Evolutionary conservation across 1,140 invertebrate genomes (phyloP), one percentile per base, ranked within the genome.

Genomic region (Heliothis subflexa): DNA sequence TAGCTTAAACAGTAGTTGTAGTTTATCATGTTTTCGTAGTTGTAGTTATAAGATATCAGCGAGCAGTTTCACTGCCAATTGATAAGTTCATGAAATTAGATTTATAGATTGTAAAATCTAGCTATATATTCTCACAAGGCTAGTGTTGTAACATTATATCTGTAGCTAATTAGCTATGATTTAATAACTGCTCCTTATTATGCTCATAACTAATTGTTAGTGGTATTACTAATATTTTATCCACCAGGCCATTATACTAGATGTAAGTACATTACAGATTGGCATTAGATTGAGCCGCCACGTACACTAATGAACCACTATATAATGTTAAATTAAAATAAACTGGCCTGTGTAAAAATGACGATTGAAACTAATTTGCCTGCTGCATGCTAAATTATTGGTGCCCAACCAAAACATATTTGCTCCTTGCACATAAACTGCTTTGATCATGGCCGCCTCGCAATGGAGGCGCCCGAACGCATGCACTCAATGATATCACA

Each of bases 1-100:
- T 93, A 93, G 92, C 91, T 93, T 92, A 88, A 40, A 90, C 81
- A 86, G 91, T 94, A 94, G 92, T 81, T 83, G 93, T 94, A 94
- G 93, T 82, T 81, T 85, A 76, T 91, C 87, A 92, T 94, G 84
- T 86, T 89, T 87, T 68, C 25, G 91, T 93, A 93, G 92, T 82
- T 85, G 93, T 94, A 93, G 91, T 87, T 86, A 83, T 93, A 93
- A 94, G 91, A 86, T 82, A 86, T 87, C 81, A 89, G 83, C 82
- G 84, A 85, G 83, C 84, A 85, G 84, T 86, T 83, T 84, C 79
- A 86, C 88, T 91, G 85, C 75, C 80, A 81, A 87, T 80, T 79
- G 81, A 84, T 88, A 83, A 85, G 83, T 81, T 87, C 85, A 81
- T 87, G 57, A 85, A 83, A 28, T 88, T 91, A 91, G 87, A 88